Evolutionary conservation across 2,888 invertebrate genomes (phyloP), one percentile per base, ranked within the genome.

Genomic region (Abrostola tripartita): DNA sequence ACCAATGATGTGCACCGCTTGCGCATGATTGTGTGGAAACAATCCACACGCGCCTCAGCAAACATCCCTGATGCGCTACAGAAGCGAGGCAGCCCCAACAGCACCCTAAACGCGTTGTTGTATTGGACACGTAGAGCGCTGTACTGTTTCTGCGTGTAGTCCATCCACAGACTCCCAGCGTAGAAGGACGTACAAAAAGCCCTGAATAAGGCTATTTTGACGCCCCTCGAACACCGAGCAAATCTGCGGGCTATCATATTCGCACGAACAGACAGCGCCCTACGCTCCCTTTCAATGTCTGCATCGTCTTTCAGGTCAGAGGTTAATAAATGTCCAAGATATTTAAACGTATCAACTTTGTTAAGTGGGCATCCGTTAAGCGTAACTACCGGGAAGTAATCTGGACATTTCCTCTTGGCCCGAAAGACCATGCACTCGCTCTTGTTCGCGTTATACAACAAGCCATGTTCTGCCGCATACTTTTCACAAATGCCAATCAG

Each of bases 221-320:
- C 50, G 2, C 9, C 10, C 7, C 6, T 36, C n/a, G 60, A 52
- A 24, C 60, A 62, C 5, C 66, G 24, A 24, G 24, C 24, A 24
- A 24, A 24, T 24, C 24, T 24, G 24, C 24, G 24, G 24, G 24
- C 24, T 24, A 70, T 51, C 61, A 70, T 61, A 42, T 66, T 66
- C 9, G 62, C 58, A 10, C 63, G 60, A 10, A 63, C 61, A 9
- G 64, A 62, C 61, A 66, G 35, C 51, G 65, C 65, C 57, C 65
- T 69, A 6, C 62, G 59, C 37, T 69, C 69, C 37, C 67, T 35
- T 36, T 65, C 65, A n/a, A 65, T 61, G 14, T 68, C 61, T 7
- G 14, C 36, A 58, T 60, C 37, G 47, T 69, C 69, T 5, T 40
- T 41, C 14, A 67, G 59, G 14, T 24, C 24, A 24, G 24, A 24